These are phyloP conservation scores for Hippoglossus hippoglossus DNA, from an alignment of 2,797 vertebrate species.

Conservation along the genomic window DNA sequence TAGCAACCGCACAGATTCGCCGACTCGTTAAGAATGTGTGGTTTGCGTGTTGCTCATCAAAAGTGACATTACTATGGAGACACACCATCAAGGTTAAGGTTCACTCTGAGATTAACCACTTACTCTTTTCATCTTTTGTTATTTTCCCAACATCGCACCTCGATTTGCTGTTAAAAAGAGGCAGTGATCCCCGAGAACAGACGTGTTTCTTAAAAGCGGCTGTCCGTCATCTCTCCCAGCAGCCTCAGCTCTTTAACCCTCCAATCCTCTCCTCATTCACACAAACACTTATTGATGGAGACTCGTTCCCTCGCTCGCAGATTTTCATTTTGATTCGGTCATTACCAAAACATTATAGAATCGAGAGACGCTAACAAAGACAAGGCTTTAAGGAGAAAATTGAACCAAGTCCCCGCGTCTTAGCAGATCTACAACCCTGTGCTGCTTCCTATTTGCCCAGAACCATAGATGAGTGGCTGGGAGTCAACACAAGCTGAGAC, in stretches of 20 bases:
- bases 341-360: conserved; percentile 48
- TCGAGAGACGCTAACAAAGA: conserved; percentile 52
- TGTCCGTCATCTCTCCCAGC: conserved; percentile 58
- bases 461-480: conserved; percentile 70
- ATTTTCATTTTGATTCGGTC: conserved; percentile 51
- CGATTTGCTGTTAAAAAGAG: conserved; percentile 44
- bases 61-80: conserved; percentile 37
- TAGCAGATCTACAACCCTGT: conserved; percentile 60
- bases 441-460: conserved; percentile 72
- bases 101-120: conserved; percentile 31
- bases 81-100: conserved; percentile 44
- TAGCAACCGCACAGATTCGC: conserved; percentile 14
- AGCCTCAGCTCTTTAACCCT: conserved; percentile 52
- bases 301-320: conserved; percentile 37
- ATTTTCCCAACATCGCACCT: conserved; percentile 37
- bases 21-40: conserved; percentile 18
- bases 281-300: conserved; percentile 40
- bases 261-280: conserved; percentile 38
- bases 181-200: conserved; percentile 42
- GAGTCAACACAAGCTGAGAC: conserved; percentile 74
- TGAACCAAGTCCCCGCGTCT: conserved; percentile 48
- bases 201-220: conserved; percentile 21
- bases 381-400: conserved; percentile 38
- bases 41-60: conserved; percentile 21
- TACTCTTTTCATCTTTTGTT: conserved; percentile 51